Percentiles rank a stretch among this genome's conserved stretches.
Evolutionary conservation across 2,113 vertebrate species (phyloP).

Genomic region (Dolichotis patagonum): DNA sequence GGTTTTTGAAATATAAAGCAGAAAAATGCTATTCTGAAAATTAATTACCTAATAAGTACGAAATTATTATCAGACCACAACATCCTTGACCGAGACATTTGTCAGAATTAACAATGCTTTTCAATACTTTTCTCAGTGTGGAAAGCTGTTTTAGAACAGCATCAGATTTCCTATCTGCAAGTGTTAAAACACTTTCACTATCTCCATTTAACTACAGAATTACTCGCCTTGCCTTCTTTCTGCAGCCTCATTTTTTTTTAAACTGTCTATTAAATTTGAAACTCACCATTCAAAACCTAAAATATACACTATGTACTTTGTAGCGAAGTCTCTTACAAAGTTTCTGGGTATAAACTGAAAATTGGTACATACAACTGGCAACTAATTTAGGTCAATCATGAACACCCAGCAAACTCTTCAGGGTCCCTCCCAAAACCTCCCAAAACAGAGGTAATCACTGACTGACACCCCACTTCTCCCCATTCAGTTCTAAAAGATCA

Average conservation of each 20-base stretch:
- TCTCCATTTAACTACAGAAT: constrained; percentile 3
- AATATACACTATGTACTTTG: not conserved
- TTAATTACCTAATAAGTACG: constrained; percentile 13
- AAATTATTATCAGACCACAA: not conserved
- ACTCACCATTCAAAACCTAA: constrained; percentile 32
- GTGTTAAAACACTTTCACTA: not conserved
- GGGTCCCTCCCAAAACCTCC: not conserved
- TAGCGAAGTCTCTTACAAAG: constrained; percentile 8
- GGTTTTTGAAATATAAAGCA: not conserved
- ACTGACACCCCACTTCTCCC: not conserved
- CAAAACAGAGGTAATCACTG: not conserved
- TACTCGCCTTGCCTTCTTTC: not conserved
- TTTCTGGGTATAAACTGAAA: constrained; percentile 14
- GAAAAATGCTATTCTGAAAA: constrained; percentile 34
- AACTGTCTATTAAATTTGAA: constrained; percentile 29
- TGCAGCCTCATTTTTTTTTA: constrained; percentile 38
- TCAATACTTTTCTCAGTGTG: not conserved
- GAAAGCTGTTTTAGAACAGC: not conserved
- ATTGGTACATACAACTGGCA: not conserved
- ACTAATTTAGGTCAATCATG: constrained; percentile 11
- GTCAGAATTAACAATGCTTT: not conserved
- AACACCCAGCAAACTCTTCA: constrained; percentile 16
- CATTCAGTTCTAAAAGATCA: constrained; percentile 22
- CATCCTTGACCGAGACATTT: not conserved
- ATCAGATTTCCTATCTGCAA: constrained; percentile 51